Conservation (phyloP, 2,113 vertebrate species). For the Podarcis cretensis region DNA sequence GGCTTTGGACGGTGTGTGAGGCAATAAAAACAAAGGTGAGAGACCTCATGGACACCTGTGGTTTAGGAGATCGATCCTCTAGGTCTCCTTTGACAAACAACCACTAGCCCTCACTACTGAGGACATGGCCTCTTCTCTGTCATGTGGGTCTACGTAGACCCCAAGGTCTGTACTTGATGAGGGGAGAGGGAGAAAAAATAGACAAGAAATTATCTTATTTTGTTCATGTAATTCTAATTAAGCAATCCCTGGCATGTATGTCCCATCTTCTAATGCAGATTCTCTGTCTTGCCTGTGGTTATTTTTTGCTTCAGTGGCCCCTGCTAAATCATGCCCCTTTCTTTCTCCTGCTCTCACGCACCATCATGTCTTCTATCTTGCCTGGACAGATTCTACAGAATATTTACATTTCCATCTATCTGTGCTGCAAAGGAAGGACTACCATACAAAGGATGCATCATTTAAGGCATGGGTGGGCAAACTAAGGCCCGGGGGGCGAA, state of each 20-base stretch:
- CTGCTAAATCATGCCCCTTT: background rate
- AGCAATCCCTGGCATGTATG: too few relatives aligned
- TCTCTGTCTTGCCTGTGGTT: background rate
- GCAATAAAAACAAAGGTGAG: background rate
- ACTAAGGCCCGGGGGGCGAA: too few relatives aligned
- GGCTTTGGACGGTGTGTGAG: background rate
- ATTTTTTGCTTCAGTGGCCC: background rate
- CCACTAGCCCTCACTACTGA: background rate
- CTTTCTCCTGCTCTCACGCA: background rate
- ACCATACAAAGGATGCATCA: background rate
- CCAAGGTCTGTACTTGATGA: background rate
- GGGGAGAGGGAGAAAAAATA: rapidly evolving
- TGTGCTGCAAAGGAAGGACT: background rate
- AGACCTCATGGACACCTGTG: background rate
- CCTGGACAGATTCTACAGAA: background rate
- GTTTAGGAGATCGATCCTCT: background rate
- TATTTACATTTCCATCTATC: background rate
- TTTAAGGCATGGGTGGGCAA: background rate
- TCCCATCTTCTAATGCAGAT: background rate
- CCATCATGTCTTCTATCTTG: background rate
- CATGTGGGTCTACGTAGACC: background rate
- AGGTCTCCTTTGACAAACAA: background rate
- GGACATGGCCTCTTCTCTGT: rapidly evolving
- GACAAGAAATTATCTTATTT: too few relatives aligned
- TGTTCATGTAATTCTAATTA: background rate